These are phyloP conservation scores for Holocentrus rufus DNA, from an alignment of 2,797 vertebrate species.

Conservation along the genomic window DNA sequence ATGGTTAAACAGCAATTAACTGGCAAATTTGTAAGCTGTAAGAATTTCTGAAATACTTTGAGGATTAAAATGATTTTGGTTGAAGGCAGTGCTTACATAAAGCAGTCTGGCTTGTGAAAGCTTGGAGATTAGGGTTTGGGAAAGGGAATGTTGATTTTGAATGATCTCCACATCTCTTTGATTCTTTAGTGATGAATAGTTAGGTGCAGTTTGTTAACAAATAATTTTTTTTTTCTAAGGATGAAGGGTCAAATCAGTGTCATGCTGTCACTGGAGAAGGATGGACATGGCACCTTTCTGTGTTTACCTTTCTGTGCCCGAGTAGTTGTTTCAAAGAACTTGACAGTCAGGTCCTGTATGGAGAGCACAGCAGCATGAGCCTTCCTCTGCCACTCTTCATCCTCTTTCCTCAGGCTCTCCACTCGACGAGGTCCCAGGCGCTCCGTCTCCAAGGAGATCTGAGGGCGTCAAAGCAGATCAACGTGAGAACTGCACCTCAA, in stretches of 20 bases:
- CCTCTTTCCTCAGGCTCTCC: conserved; percentile 91
- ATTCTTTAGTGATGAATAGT: neutral
- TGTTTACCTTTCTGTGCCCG: conserved; percentile 93
- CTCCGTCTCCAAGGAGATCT: conserved; percentile 97
- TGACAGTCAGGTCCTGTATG: conserved; percentile 97
- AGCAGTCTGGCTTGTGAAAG: conserved; percentile 23
- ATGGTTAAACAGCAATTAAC: neutral
- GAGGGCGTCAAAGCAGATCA: conserved; percentile 14
- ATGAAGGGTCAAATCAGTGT: conserved; percentile 26
- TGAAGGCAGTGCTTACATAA: neutral
- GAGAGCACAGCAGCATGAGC: conserved; percentile 93
- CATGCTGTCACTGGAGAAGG: neutral
- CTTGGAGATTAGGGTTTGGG: conserved; percentile 4
- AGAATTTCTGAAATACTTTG: conserved; percentile 35
- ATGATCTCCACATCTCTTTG: neutral
- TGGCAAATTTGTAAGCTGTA: neutral
- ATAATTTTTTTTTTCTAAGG: conserved; percentile 27
- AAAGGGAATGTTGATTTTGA: neutral
- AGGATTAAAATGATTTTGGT: conserved; percentile 43
- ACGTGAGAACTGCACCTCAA: neutral
- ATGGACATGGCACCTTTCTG: conserved; percentile 18
- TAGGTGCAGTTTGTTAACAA: conserved; percentile 18
- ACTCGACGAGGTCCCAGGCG: conserved; percentile 95
- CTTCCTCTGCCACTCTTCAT: conserved; percentile 96
- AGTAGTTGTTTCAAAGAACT: conserved; percentile 97